phyloP scores from a whole-genome alignment of 2,888 invertebrate genomes.

The Bhutanitis thaidina region DNA sequence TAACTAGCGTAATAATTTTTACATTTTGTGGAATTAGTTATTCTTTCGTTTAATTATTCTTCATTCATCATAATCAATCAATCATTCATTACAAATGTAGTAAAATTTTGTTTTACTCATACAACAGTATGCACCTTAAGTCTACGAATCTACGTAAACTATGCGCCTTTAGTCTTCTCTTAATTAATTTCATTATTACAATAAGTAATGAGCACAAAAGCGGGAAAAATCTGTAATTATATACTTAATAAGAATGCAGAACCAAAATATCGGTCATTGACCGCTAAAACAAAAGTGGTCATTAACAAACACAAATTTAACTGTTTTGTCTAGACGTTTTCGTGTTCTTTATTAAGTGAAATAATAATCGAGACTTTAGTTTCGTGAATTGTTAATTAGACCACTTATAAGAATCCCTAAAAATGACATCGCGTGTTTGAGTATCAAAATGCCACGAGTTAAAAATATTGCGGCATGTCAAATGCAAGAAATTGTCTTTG shows the following conservation, averaged over 20 bases:
- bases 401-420: not conserved
- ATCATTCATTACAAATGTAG: too few relatives aligned
- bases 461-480: too few relatives aligned
- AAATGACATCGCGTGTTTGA: not conserved
- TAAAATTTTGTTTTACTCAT: too few relatives aligned
- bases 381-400: not conserved
- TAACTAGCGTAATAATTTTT: too few relatives aligned
- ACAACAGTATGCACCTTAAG: too few relatives aligned
- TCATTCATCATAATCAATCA: too few relatives aligned
- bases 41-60: too few relatives aligned
- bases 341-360: slow-evolving; percentile 12
- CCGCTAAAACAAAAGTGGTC: slow-evolving; percentile 1
- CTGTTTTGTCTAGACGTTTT: slow-evolving; percentile 20
- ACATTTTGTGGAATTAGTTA: too few relatives aligned
- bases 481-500: too few relatives aligned
- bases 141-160: too few relatives aligned
- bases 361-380: slow-evolving; percentile 6
- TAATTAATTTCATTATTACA: not conserved
- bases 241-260: not conserved
- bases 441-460: not conserved
- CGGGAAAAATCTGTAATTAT: slow-evolving; percentile 3
- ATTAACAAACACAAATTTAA: slow-evolving; percentile 10
- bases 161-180: too few relatives aligned
- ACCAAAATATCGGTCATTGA: slow-evolving; percentile 13
- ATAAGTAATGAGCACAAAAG: not conserved